These are phyloP conservation scores for Ispidina lecontei DNA, from an alignment of 2,797 vertebrate species.

Conservation along the genomic window DNA sequence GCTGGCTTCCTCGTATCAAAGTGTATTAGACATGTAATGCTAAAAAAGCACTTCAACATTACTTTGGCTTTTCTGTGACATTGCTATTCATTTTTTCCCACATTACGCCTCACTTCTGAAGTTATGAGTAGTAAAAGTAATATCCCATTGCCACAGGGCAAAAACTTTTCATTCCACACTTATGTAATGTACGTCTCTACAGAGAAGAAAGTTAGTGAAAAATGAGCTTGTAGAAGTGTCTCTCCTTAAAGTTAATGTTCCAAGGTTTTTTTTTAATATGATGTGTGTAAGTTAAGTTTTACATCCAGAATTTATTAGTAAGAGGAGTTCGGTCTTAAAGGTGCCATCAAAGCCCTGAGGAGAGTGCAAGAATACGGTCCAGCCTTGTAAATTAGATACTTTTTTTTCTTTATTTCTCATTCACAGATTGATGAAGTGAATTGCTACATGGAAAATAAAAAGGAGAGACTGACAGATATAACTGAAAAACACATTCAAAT, in stretches of 20 bases:
- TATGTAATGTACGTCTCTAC: background rate
- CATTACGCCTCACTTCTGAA: background rate
- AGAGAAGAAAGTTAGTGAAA: constrained; percentile 41
- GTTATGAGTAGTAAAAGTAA: constrained; percentile 31
- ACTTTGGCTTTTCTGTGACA: constrained; percentile 11
- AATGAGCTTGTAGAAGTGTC: constrained; percentile 43
- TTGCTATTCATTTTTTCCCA: background rate
- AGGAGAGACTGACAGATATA: background rate
- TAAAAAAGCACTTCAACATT: background rate
- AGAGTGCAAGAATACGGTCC: background rate
- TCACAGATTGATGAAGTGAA: background rate
- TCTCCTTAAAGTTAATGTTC: constrained; percentile 52
- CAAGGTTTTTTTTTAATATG: constrained; percentile 14
- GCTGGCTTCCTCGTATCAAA: background rate
- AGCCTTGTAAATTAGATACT: background rate
- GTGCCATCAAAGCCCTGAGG: background rate
- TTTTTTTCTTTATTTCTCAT: background rate
- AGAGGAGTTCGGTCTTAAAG: background rate
- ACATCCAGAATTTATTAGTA: constrained; percentile 41
- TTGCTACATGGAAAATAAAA: background rate
- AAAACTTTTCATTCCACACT: constrained; percentile 39
- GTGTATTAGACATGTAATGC: background rate
- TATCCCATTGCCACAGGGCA: constrained; percentile 1
- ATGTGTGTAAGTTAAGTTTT: background rate
- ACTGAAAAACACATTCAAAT: background rate